A percentile compares a stretch with the other conserved stretches of the same genome.
phyloP scores from a whole-genome alignment of 2,888 invertebrate genomes.

The Marasmarcha lunaedactyla region DNA sequence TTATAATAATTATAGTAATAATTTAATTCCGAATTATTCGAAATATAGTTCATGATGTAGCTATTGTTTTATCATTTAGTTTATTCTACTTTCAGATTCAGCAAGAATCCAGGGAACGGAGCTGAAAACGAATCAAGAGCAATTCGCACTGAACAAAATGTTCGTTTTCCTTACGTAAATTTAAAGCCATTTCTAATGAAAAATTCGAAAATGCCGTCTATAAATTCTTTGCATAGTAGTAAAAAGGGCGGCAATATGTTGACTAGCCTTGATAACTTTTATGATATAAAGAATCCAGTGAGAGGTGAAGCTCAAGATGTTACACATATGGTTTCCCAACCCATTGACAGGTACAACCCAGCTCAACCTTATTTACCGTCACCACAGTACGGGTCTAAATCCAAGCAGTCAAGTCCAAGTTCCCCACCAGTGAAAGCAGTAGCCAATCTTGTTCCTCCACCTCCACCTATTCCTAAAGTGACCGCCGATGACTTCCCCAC shows the following conservation, averaged over 20 bases:
- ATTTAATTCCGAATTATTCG: too few relatives aligned
- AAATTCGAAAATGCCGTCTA: constrained; percentile 28
- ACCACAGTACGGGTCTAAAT: constrained; percentile 35
- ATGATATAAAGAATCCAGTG: constrained; percentile 41
- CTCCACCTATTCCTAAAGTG: constrained; percentile 34
- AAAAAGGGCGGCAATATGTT: constrained; percentile 45
- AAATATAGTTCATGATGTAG: too few relatives aligned
- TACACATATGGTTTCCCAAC: constrained; percentile 23
- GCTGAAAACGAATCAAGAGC: constrained; percentile 61
- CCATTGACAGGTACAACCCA: constrained; percentile 60
- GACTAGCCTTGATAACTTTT: constrained; percentile 43
- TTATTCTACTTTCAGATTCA: constrained; percentile 34
- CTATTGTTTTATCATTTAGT: too few relatives aligned
- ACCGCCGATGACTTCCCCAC: constrained; percentile 40
- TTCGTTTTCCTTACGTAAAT: constrained; percentile 54
- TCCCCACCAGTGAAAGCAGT: constrained; percentile 27
- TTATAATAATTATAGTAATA: too few relatives aligned
- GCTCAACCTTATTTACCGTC: constrained; percentile 58
- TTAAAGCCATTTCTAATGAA: constrained; percentile 58
- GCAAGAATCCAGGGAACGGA: constrained; percentile 43
- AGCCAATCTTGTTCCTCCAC: constrained; percentile 45
- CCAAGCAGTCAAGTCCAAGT: constrained; percentile 34
- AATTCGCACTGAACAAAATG: constrained; percentile 49
- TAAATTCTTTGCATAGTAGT: constrained; percentile 25
- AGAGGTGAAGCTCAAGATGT: constrained; percentile 56